These are phyloP conservation scores for Arvicola amphibius DNA, from an alignment of 2,797 vertebrate genomes.

Conservation along the genomic window DNA sequence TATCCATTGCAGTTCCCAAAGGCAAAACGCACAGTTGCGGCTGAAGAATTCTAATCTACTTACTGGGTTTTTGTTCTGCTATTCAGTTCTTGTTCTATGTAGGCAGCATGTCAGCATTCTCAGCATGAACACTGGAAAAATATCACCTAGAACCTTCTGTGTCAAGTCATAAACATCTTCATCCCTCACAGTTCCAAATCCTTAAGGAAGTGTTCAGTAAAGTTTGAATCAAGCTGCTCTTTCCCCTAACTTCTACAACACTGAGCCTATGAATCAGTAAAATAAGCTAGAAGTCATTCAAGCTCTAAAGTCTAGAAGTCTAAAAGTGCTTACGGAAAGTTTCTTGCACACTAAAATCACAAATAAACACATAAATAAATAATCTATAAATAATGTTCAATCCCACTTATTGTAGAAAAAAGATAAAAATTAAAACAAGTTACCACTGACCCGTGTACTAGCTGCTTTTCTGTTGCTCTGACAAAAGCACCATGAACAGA, in stretches of 20 bases:
- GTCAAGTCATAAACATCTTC: not conserved
- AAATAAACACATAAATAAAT: not conserved
- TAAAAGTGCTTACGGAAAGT: not conserved
- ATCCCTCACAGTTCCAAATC: not conserved
- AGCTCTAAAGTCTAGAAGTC: not conserved
- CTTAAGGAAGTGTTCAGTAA: not conserved
- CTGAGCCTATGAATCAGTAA: not conserved
- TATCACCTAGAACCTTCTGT: not conserved
- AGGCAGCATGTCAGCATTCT: not conserved
- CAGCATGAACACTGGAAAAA: not conserved
- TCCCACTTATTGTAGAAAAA: constrained; percentile 22
- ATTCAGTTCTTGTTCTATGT: not conserved
- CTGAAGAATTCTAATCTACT: not conserved
- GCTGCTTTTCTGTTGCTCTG: not conserved
- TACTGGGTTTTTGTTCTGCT: not conserved
- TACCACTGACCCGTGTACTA: not conserved
- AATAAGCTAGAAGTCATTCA: not conserved
- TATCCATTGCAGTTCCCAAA: not conserved
- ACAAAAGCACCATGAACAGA: not conserved
- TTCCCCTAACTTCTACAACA: not conserved
- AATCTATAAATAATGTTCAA: not conserved
- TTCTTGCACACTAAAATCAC: not conserved
- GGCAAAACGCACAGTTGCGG: not conserved
- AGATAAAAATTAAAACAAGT: constrained; percentile 18
- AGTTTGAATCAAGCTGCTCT: not conserved